Percentiles rank a stretch among this genome's conserved stretches.
phyloP scores from a whole-genome alignment of 1,140 invertebrate genomes.

The Aporrectodea caliginosa region DNA sequence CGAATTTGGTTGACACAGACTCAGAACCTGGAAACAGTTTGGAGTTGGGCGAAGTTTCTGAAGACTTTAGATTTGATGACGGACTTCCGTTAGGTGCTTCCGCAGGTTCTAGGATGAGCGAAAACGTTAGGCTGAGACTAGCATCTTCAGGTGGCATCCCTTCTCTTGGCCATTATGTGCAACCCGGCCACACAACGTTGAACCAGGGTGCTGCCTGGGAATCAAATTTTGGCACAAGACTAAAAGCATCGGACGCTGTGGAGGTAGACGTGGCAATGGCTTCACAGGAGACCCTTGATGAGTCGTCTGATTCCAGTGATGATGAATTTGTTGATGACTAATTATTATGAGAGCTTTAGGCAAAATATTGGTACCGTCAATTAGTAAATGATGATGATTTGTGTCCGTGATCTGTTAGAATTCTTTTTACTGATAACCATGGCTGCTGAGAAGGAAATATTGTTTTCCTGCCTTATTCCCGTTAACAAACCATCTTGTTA shows the following conservation, averaged over 20 bases:
- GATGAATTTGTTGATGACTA: neutral
- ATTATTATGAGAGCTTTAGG: neutral
- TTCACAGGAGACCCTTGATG: neutral
- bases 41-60: neutral
- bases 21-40: neutral
- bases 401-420: neutral
- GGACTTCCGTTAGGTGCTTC: neutral
- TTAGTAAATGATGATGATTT: neutral
- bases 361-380: neutral
- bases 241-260: neutral
- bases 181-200: neutral
- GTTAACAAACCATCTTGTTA: no score
- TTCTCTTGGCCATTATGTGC: neutral
- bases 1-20: no score
- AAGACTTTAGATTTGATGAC: no score
- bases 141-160: neutral
- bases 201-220: neutral
- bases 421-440: neutral
- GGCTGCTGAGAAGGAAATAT: no score
- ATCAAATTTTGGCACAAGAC: neutral
- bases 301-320: neutral
- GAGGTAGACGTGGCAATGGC: neutral
- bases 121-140: neutral
- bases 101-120: neutral
- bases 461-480: no score